phyloP scores from a whole-genome alignment of 1,140 invertebrate genomes.

The Yoshiicerus persimilis region DNA sequence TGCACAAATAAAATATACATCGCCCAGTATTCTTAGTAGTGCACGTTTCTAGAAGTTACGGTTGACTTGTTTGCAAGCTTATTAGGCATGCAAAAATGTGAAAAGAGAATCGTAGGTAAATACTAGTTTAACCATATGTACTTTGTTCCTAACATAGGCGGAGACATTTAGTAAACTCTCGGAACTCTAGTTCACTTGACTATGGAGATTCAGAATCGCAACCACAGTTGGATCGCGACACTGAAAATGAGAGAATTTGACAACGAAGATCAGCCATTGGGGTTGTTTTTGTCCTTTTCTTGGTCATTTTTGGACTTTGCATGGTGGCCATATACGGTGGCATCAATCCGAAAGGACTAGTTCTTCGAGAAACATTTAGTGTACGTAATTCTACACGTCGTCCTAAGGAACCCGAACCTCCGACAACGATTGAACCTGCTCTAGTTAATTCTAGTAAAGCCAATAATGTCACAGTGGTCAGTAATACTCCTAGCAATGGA shows the following conservation, averaged over 20 bases:
- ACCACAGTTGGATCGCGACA: neutral
- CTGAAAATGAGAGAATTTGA: constrained; percentile 55
- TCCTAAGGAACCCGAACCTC: neutral
- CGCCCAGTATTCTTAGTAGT: too few species aligned
- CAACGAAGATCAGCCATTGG: constrained; percentile 61
- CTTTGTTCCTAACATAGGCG: neutral
- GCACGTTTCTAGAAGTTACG: too few species aligned
- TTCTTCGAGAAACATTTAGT: constrained; percentile 47
- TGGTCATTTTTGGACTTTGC: constrained; percentile 60
- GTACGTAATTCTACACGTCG: constrained; percentile 19
- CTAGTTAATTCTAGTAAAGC: neutral
- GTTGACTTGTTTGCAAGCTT: too few species aligned
- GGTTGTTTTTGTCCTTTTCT: constrained; percentile 61
- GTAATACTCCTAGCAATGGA: neutral
- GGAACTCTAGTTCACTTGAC: neutral
- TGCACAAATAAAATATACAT: too few species aligned
- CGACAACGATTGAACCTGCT: constrained; percentile 17
- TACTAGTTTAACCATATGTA: neutral
- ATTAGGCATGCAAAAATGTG: too few species aligned
- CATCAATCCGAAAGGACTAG: constrained; percentile 54
- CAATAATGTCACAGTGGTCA: neutral
- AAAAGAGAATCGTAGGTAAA: neutral
- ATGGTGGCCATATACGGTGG: constrained; percentile 62
- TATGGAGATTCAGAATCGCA: constrained; percentile 5
- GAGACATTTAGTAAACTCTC: neutral